Evolutionary conservation across 1,140 invertebrate species (phyloP), one percentile per base, ranked within the genome.

Genomic region (Dryas iulia): DNA sequence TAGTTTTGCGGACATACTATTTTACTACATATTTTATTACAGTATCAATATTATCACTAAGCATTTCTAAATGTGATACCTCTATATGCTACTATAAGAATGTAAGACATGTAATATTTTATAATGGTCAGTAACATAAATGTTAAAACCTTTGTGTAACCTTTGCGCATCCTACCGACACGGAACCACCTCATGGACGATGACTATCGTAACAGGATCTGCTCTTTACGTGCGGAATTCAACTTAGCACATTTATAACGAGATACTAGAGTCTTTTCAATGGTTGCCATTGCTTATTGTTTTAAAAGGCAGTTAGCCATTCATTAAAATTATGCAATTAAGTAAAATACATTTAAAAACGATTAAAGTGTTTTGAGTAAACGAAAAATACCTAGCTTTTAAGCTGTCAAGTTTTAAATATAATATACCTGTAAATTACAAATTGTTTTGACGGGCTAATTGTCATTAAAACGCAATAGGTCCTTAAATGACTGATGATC

Each of bases 131-230:
- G 59, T 14, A 25, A 47, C 31, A 53, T 64, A 71, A 66, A 66
- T 61, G 31, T 66, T 52, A 64, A 57, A 71, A 66, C 69, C 65
- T 71, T 67, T 71, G 25, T n/a, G 52, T 74, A 71, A 74, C 73
- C 73, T 74, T 74, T 74, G 69, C 66, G 72, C 69, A 76, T 77
- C 69, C 66, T 74, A 63, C 67, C 61, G 62, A 72, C 64, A 62
- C 72, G 75, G 75, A 77, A 77, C 75, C 60, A 59, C 57, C 65
- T 74, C 69, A 72, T 33, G 72, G 71, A 67, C 66, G 72, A 75
- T 75, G 53, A 59, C 14, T 69, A 69, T 69, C 66, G 66, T 12
- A 69, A 59, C 59, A 63, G 65, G 60, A 68, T 72, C 70, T 25
- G 23, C 35, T 64, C 18, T 64, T 59, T 66, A 53, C 10, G 24